These are phyloP conservation scores for Danio jaintianensis DNA, from an alignment of 2,797 vertebrate genomes.

Conservation along the genomic window DNA sequence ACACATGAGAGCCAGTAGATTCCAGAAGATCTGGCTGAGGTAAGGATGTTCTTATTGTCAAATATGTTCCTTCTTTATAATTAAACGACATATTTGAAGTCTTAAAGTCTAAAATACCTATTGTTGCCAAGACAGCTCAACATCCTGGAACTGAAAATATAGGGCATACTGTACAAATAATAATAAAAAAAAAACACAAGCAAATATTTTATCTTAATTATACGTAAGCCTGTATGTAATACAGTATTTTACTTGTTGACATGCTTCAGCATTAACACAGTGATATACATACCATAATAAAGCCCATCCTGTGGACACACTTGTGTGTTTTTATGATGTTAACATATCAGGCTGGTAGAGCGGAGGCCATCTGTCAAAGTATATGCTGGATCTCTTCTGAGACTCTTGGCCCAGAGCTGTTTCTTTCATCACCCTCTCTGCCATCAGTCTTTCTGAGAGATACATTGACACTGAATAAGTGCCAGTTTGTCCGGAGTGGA, in stretches of 20 bases:
- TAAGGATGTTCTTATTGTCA: too few species aligned
- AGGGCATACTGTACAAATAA: too few species aligned
- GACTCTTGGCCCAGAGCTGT: constrained; percentile 53
- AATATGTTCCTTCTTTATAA: too few species aligned
- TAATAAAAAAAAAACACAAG: background rate
- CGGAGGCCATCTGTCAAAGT: constrained; percentile 60
- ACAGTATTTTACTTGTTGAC: background rate
- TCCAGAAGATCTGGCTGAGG: too few species aligned
- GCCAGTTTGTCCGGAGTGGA: background rate
- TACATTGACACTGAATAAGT: constrained; percentile 5
- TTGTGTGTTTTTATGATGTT: constrained; percentile 43
- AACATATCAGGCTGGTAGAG: constrained; percentile 44
- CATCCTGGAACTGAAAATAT: too few species aligned
- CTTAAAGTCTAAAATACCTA: too few species aligned
- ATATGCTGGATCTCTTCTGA: constrained; percentile 52
- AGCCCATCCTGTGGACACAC: background rate
- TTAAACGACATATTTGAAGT: too few species aligned
- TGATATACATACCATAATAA: background rate
- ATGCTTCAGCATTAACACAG: background rate
- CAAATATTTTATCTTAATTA: background rate
- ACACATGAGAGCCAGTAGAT: too few species aligned
- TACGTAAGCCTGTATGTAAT: background rate
- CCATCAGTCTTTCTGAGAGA: constrained; percentile 50
- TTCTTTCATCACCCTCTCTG: constrained; percentile 56
- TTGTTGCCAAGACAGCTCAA: too few species aligned